Evolutionary conservation across 2,113 vertebrate genomes (phyloP), one percentile per base, ranked within the genome.

Genomic region (Ginglymostoma cirratum): DNA sequence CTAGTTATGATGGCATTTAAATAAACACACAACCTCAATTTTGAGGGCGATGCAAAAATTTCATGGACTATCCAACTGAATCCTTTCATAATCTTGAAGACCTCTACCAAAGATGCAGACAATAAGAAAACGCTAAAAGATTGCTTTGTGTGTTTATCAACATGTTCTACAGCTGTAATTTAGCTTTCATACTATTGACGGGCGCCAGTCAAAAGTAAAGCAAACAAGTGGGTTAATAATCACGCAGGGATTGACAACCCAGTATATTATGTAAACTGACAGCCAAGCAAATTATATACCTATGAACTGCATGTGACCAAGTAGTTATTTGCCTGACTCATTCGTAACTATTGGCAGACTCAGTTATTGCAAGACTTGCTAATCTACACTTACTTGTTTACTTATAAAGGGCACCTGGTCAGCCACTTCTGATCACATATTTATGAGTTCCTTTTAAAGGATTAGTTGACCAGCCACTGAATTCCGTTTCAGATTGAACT

Each of bases 231-330:
- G 72, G 72, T 90, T 90, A 93, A 93, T 93, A 66, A 93, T 67
- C 89, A 93, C 17, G 17, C 15, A 92, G 55, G 55, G 65, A 55
- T 61, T 61, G 55, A n/a, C 30, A 92, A 92, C 87, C 65, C 89
- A 66, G 61, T n/a, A 93, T 93, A 66, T 93, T 93, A 8, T 24
- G 19, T 23, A 93, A 93, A 66, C 61, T 66, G 61, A 93, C n/a
- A 93, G 89, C 89, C 89, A 93, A 93, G 89, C 89, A 92, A 65
- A 65, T 92, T 92, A 61, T 92, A 93, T 61, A 67, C 34, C 87
- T 65, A 65, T 93, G 61, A 93, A 67, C 61, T 66, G 89, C 89
- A 66, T 38, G 61, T 93, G 55, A 93, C 89, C 55, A 93, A 93
- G 55, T 93, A 93, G 89, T 93, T 93, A 93, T 66, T 93, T 93